Conservation (phyloP, 2,888 invertebrate species). For the Drosophila glabriapex region DNA sequence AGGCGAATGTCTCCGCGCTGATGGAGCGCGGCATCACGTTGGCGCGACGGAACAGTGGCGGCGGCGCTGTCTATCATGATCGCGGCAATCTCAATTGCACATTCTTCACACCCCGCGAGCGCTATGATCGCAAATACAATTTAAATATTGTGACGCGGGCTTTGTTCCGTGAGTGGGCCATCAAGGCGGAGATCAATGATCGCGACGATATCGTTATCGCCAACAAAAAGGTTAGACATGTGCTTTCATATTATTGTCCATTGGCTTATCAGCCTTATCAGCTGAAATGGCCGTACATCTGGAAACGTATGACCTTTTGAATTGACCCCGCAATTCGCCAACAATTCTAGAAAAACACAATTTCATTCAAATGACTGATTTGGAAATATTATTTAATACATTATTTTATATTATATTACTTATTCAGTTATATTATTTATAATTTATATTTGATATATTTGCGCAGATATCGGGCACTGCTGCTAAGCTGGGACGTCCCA, state of each 20-base stretch:
- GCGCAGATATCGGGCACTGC: slow-evolving; percentile 97
- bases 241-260: neutral
- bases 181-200: slow-evolving; percentile 91
- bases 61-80: slow-evolving; percentile 99
- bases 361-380: neutral
- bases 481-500: slow-evolving; percentile 93
- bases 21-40: slow-evolving; percentile 89
- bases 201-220: slow-evolving; percentile 95
- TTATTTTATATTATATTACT: neutral
- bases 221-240: slow-evolving; percentile 86
- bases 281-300: slow-evolving; percentile 10
- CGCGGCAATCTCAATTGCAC: slow-evolving; percentile 96
- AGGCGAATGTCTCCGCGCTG: slow-evolving; percentile 91
- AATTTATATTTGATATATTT: neutral
- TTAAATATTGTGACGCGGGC: slow-evolving; percentile 94
- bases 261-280: slow-evolving; percentile 10
- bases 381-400: too few species aligned
- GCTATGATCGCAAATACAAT: slow-evolving; percentile 95
- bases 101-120: slow-evolving; percentile 93
- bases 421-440: neutral
- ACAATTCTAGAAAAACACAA: neutral
- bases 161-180: slow-evolving; percentile 92
- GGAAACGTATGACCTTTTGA: slow-evolving; percentile 14
- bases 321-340: neutral
- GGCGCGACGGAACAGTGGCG: slow-evolving; percentile 96